Evolutionary conservation across 1,140 invertebrate species (phyloP), one percentile per base, ranked within the genome.

Genomic region (Idris sp.): DNA sequence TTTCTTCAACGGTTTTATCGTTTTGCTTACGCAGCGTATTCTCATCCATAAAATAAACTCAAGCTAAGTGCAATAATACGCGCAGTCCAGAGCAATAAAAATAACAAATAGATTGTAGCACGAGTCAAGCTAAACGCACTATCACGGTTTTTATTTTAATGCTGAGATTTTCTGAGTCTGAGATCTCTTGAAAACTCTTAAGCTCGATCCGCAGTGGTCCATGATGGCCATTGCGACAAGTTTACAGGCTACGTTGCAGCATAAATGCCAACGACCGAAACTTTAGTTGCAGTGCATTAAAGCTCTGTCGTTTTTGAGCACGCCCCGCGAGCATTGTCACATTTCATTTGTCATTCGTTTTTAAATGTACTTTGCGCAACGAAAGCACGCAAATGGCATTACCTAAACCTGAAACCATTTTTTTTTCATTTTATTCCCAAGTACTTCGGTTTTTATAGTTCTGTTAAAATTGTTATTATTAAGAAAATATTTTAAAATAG

Each of bases 181-280:
- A 56, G 41, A 46, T 19, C 56, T 38, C 22, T n/a, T n/a, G 1
- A 33, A 46, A 59, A 59, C 43, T 46, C 31, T 46, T 46, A 48
- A 59, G 43, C 16, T 13, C 2, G 30, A 22, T 36, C 31, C 56
- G 30, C 48, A 8, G 6, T 18, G 25, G 56, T 28, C 31, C 18
- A 22, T 38, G 22, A 59, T 46, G 43, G 4, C 10, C 35, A 49
- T 61, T 61, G 35, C 58, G 19, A 28, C 22, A 64, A 64, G 26
- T 62, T 62, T 62, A 51, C 58, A 61, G 51, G 58, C 36, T 43
- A 14, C 8, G 13, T 4, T 22, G 43, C 14, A 31, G 41, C 36
- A 54, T 65, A 48, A 65, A 65, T 65, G 61, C 26, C 40, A 54
- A 65, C 49, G 61, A 38, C 31, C 49, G 61, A 67, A 67, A 54